These are phyloP conservation scores for Philhelius pedissequus DNA, from an alignment of 2,888 invertebrate genomes.

Conservation along the genomic window DNA sequence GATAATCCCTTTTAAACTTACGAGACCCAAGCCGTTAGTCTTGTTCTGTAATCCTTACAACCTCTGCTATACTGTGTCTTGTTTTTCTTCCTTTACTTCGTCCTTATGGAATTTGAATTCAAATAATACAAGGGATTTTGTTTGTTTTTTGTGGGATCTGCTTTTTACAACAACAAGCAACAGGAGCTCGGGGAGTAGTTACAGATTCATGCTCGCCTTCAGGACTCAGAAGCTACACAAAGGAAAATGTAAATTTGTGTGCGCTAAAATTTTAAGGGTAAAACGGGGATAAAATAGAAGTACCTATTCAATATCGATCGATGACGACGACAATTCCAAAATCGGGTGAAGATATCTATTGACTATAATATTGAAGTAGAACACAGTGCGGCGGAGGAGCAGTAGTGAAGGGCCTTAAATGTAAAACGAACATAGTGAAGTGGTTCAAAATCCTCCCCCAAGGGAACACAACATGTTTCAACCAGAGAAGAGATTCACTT, in stretches of 20 bases:
- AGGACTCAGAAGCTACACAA: slow-evolving; percentile 17
- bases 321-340: neutral
- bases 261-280: slow-evolving; percentile 25
- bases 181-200: neutral
- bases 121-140: slow-evolving; percentile 18
- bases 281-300: neutral
- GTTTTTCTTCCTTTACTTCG: neutral
- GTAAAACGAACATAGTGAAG: neutral
- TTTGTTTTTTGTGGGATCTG: neutral
- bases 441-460: slow-evolving; percentile 12
- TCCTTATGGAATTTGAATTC: slow-evolving; percentile 53
- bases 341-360: neutral
- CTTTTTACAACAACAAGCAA: neutral
- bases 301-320: neutral
- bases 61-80: slow-evolving; percentile 35
- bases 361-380: neutral
- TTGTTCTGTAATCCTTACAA: slow-evolving; percentile 57
- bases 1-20: slow-evolving; percentile 65
- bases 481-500: neutral
- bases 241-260: slow-evolving; percentile 39
- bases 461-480: slow-evolving; percentile 10
- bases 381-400: too few species aligned
- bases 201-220: slow-evolving; percentile 18
- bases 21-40: slow-evolving; percentile 51
- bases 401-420: neutral